Evolutionary conservation across 2,888 invertebrate species (phyloP).

Genomic region (Callimorpha dominula): DNA sequence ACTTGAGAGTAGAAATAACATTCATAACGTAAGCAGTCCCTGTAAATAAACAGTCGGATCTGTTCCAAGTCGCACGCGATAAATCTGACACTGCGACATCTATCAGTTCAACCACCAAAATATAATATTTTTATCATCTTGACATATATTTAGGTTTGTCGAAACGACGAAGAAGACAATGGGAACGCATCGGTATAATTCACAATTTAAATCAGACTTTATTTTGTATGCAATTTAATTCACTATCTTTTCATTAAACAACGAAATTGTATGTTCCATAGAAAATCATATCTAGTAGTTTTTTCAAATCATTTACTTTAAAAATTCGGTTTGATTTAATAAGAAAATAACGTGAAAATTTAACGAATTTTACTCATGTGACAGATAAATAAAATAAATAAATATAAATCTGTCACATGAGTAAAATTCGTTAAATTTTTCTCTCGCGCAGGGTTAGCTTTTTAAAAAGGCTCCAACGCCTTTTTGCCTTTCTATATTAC

Average conservation of each 20-base stretch:
- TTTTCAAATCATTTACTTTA: too few relatives aligned
- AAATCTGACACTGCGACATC: conserved; percentile 26
- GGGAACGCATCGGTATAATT: neutral
- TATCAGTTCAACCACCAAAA: conserved; percentile 36
- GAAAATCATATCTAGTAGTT: neutral
- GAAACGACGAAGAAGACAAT: conserved; percentile 20
- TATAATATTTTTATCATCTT: conserved; percentile 41
- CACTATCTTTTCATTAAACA: neutral
- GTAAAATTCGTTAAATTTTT: too few relatives aligned
- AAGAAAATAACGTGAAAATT: too few relatives aligned
- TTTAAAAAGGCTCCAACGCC: too few relatives aligned
- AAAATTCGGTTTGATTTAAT: too few relatives aligned
- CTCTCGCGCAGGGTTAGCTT: too few relatives aligned
- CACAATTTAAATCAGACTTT: neutral
- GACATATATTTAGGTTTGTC: conserved; percentile 35
- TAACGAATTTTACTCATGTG: too few relatives aligned
- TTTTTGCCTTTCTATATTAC: too few relatives aligned
- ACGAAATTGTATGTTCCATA: neutral
- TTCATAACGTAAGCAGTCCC: conserved; percentile 38
- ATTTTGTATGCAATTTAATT: neutral
- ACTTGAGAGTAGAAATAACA: conserved; percentile 39
- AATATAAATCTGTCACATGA: too few relatives aligned
- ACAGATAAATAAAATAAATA: too few relatives aligned
- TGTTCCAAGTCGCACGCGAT: conserved; percentile 26
- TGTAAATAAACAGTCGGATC: conserved; percentile 40